These are phyloP conservation scores for Limonius californicus DNA, from an alignment of 1,140 invertebrate genomes.

Conservation along the genomic window DNA sequence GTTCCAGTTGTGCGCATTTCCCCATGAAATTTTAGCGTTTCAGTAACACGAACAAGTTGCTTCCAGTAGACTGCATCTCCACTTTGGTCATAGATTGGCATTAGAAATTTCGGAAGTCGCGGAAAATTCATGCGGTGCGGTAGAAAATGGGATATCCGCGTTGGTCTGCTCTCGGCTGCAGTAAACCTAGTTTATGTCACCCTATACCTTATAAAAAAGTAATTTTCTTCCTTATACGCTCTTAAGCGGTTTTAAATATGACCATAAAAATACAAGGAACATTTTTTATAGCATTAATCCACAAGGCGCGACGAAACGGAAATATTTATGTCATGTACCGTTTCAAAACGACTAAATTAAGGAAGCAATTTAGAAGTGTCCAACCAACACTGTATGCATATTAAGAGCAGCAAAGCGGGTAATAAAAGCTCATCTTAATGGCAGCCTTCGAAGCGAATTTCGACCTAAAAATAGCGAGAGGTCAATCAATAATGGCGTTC, in stretches of 20 bases:
- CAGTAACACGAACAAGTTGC: too few species aligned
- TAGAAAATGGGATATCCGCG: too few species aligned
- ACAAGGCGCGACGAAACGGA: slow-evolving; percentile 3
- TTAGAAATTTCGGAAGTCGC: too few species aligned
- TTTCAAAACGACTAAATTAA: slow-evolving; percentile 15
- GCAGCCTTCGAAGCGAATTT: not conserved
- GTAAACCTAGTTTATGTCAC: too few species aligned
- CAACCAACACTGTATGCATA: slow-evolving; percentile 3
- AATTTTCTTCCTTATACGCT: too few species aligned
- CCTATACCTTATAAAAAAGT: too few species aligned
- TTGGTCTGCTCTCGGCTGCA: too few species aligned
- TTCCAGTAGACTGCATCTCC: too few species aligned
- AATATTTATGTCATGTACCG: slow-evolving; percentile 6
- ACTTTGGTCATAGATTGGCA: too few species aligned
- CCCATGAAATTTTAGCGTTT: too few species aligned
- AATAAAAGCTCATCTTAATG: not conserved
- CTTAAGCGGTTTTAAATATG: not conserved
- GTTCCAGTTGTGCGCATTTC: too few species aligned
- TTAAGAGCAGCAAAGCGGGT: not conserved
- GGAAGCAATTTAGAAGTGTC: slow-evolving; percentile 9
- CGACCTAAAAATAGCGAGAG: not conserved
- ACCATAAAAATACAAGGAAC: not conserved
- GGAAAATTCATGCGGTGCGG: too few species aligned
- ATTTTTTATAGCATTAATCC: not conserved
- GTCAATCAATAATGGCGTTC: not conserved